Conservation (phyloP, 2,113 vertebrate species). For the Rhadina sibilatrix region DNA sequence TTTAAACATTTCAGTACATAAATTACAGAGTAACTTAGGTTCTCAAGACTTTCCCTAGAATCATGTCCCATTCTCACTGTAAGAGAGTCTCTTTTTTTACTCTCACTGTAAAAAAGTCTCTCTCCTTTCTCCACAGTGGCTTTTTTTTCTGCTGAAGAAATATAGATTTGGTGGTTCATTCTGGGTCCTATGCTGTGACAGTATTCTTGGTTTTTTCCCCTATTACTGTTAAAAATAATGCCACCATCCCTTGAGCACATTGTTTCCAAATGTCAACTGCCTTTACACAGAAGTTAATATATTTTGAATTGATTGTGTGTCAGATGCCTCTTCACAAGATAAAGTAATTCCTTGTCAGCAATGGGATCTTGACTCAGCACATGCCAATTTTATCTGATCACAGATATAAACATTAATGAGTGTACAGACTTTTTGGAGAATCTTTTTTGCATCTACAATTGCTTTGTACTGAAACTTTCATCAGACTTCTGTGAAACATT, state of each 20-base stretch:
- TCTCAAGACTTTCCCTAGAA: not conserved
- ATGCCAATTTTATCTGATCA: not conserved
- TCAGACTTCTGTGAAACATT: not conserved
- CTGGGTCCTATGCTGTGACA: not conserved
- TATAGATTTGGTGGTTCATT: not conserved
- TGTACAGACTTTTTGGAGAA: not conserved
- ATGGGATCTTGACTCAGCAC: not conserved
- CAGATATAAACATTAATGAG: not conserved
- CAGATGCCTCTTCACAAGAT: not conserved
- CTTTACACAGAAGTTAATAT: not conserved
- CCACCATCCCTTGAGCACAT: not conserved
- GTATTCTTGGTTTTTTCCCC: not conserved
- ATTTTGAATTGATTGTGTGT: not conserved
- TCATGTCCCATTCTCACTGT: not conserved
- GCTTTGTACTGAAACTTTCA: not conserved
- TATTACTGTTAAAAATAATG: not conserved
- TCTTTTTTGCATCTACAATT: not conserved
- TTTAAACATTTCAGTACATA: not conserved
- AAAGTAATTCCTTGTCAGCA: not conserved
- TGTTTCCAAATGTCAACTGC: not conserved
- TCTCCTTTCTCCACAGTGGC: not conserved
- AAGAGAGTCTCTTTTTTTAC: not conserved
- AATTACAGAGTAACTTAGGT: not conserved
- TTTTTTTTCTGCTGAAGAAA: not conserved
- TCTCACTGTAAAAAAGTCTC: not conserved